A percentile compares a stretch with the other conserved stretches of the same genome.
These are phyloP conservation scores for Drosophila nr. fundita DNA, from an alignment of 2,888 invertebrate genomes.

Conservation along the genomic window DNA sequence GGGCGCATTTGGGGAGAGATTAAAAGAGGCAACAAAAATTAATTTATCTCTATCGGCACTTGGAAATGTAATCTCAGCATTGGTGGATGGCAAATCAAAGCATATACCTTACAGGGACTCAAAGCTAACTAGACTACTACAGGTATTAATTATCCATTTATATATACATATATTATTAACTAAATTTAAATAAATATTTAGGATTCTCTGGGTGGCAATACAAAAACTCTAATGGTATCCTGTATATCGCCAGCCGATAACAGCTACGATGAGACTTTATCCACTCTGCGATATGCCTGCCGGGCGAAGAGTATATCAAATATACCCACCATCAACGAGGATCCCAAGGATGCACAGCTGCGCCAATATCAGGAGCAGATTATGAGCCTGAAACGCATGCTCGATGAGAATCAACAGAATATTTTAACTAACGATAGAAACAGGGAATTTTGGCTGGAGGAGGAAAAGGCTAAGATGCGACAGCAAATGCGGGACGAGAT, in stretches of 20 bases:
- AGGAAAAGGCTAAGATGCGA: conserved; percentile 84
- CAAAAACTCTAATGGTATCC: conserved; percentile 95
- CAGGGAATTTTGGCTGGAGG: conserved; percentile 81
- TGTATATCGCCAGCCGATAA: conserved; percentile 93
- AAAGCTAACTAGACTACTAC: conserved; percentile 91
- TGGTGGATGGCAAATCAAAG: conserved; percentile 93
- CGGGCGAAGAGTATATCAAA: conserved; percentile 95
- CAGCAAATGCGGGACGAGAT: conserved; percentile 83
- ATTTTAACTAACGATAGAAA: conserved; percentile 3
- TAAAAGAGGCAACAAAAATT: conserved; percentile 95
- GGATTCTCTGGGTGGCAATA: conserved; percentile 94
- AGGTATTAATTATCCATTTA: conserved; percentile 85
- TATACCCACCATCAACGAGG: conserved; percentile 93
- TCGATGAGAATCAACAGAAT: conserved; percentile 61
- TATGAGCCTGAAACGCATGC: conserved; percentile 86
- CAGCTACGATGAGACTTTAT: conserved; percentile 93
- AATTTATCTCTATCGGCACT: conserved; percentile 94
- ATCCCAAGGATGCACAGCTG: conserved; percentile 95
- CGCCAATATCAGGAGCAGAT: conserved; percentile 94
- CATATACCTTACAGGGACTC: conserved; percentile 94
- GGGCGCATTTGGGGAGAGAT: conserved; percentile 93
- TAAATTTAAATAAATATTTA: conserved; percentile 64
- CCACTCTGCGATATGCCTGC: conserved; percentile 93
- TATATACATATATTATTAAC: background rate
- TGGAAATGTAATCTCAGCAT: conserved; percentile 94